These are phyloP conservation scores for Zygogramma bicolorata DNA, from an alignment of 2,888 invertebrate genomes.

Conservation along the genomic window DNA sequence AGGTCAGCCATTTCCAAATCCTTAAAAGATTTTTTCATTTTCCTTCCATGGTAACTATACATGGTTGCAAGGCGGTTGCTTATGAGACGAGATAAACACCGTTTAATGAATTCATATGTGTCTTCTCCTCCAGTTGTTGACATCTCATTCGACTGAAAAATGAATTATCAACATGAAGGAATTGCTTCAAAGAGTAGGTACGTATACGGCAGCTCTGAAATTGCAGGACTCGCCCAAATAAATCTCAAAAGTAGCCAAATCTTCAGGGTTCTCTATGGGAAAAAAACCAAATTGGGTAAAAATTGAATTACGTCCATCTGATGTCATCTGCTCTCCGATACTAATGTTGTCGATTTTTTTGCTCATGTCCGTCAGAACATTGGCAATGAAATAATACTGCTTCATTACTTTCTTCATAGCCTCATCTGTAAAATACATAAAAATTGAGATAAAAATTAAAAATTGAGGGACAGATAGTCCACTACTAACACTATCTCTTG, in stretches of 20 bases:
- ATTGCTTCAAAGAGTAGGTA: not conserved
- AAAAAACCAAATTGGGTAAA: not conserved
- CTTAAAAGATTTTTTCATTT: not conserved
- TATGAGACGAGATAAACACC: not conserved
- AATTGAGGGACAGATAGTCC: no score
- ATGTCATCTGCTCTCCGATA: not conserved
- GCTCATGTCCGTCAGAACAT: conserved; percentile 18
- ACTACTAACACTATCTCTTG: no score
- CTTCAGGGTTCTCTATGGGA: not conserved
- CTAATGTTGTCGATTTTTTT: conserved; percentile 12
- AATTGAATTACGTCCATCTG: conserved; percentile 5
- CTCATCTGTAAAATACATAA: conserved; percentile 18
- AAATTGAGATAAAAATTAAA: not conserved
- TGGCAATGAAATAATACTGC: conserved; percentile 7
- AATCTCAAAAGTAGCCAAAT: not conserved
- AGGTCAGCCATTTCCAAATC: not conserved
- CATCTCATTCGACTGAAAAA: conserved; percentile 10
- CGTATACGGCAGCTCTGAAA: conserved; percentile 17
- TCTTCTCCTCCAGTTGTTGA: not conserved
- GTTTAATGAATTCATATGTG: not conserved
- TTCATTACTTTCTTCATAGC: conserved; percentile 16
- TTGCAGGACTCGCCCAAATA: not conserved
- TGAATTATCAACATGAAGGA: not conserved
- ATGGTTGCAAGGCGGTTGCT: not conserved
- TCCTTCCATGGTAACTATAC: conserved; percentile 7